These are phyloP conservation scores for Lomographa bimaculata DNA, from an alignment of 2,888 invertebrate genomes.

Conservation along the genomic window DNA sequence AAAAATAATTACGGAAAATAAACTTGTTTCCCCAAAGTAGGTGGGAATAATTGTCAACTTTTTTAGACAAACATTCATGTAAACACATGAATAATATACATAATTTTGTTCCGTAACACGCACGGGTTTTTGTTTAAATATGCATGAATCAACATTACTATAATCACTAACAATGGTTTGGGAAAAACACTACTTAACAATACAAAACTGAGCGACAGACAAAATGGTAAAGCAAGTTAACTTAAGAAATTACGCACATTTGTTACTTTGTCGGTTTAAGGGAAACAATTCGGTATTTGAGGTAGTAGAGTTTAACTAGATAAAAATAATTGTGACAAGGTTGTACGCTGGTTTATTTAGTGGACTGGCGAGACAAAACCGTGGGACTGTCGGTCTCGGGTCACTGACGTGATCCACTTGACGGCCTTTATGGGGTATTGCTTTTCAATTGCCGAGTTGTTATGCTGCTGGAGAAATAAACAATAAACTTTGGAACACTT, in stretches of 20 bases:
- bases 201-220: slow-evolving; percentile 40
- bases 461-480: slow-evolving; percentile 3
- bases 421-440: slow-evolving; percentile 35
- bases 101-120: slow-evolving; percentile 16
- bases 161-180: slow-evolving; percentile 39
- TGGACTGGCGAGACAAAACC: slow-evolving; percentile 38
- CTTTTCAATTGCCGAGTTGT: slow-evolving; percentile 6
- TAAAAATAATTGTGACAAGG: slow-evolving; percentile 2
- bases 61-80: slow-evolving; percentile 5
- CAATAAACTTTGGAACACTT: slow-evolving; percentile 1
- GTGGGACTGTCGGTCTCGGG: slow-evolving; percentile 54
- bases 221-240: slow-evolving; percentile 22
- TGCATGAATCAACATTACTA: slow-evolving; percentile 15
- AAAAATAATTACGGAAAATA: too few species aligned
- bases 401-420: slow-evolving; percentile 47
- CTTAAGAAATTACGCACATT: slow-evolving; percentile 3
- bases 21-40: too few species aligned
- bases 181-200: slow-evolving; percentile 41
- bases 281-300: background rate
- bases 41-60: slow-evolving; percentile 7
- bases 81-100: slow-evolving; percentile 5
- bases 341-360: background rate
- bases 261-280: slow-evolving; percentile 19
- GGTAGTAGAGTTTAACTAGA: too few species aligned
- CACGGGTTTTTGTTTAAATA: slow-evolving; percentile 10